Conservation (phyloP, 2,113 vertebrate genomes). For the Phaethon lepturus region DNA sequence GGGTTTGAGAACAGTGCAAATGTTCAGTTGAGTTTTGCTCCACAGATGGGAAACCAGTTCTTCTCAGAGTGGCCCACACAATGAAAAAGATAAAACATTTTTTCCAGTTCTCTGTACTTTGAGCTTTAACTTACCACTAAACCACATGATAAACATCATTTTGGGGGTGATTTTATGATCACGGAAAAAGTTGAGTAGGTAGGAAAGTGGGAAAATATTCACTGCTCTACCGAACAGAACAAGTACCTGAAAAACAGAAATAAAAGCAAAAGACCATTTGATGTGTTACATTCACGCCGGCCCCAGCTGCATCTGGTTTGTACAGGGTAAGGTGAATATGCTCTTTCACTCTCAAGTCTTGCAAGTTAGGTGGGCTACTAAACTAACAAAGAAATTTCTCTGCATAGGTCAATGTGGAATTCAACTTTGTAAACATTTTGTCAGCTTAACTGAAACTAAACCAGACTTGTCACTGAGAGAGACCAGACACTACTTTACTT, state of each 20-base stretch:
- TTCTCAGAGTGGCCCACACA: neutral
- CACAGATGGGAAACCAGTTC: neutral
- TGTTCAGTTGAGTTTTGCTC: neutral
- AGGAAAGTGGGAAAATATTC: constrained; percentile 97
- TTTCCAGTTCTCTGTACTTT: neutral
- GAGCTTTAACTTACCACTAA: constrained; percentile 88
- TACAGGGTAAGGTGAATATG: neutral
- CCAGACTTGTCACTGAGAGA: neutral
- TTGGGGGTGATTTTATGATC: constrained; percentile 98
- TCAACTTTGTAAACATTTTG: neutral
- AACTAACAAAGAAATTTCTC: neutral
- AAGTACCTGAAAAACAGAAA: constrained; percentile 83
- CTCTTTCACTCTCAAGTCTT: neutral
- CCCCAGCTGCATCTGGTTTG: neutral
- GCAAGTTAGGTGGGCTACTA: neutral
- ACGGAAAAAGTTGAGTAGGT: constrained; percentile 97
- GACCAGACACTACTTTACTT: neutral
- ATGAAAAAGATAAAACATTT: neutral
- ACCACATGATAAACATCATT: constrained; percentile 99
- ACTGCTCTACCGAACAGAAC: constrained; percentile 93
- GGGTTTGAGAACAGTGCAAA: neutral
- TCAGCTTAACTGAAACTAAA: neutral
- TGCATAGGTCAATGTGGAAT: neutral
- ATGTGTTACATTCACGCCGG: neutral
- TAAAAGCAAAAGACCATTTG: neutral